phyloP scores from a whole-genome alignment of 64 coral and sea anemone species.

The Porites australiensis region DNA sequence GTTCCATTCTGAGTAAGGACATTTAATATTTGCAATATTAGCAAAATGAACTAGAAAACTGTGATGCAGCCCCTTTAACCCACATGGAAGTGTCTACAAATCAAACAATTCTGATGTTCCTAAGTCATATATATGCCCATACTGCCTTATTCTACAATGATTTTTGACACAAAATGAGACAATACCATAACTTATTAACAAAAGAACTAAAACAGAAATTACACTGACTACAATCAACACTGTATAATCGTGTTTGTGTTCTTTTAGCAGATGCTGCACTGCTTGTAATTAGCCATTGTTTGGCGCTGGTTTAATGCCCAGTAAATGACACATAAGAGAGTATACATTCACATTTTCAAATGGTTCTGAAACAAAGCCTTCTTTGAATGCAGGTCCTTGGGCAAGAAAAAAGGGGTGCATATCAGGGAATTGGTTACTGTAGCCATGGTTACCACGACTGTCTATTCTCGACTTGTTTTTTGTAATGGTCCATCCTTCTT shows the following conservation, averaged over 20 bases:
- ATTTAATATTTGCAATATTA: too few species aligned
- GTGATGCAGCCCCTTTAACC: too few species aligned
- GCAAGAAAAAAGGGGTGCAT: slow-evolving; percentile 95
- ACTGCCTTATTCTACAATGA: slow-evolving; percentile 78
- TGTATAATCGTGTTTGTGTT: slow-evolving; percentile 35
- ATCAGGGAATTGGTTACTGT: slow-evolving; percentile 69
- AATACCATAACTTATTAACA: slow-evolving; percentile 90
- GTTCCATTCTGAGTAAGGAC: too few species aligned
- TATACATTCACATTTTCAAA: slow-evolving; percentile 91
- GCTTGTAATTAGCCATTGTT: slow-evolving; percentile 82
- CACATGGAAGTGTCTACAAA: slow-evolving; percentile 9
- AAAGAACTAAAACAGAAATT: slow-evolving; percentile 73
- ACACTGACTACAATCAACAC: slow-evolving; percentile 58
- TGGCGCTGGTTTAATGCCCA: slow-evolving; percentile 75
- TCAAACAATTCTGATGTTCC: slow-evolving; percentile 78
- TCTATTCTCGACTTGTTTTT: slow-evolving; percentile 33
- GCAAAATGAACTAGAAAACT: too few species aligned
- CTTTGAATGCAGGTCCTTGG: slow-evolving; percentile 81
- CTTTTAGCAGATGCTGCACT: slow-evolving; percentile 64
- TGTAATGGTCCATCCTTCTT: slow-evolving; percentile 72
- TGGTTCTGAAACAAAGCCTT: slow-evolving; percentile 79
- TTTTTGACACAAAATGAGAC: slow-evolving; percentile 84
- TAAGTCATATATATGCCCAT: slow-evolving; percentile 91
- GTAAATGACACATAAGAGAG: slow-evolving; percentile 82
- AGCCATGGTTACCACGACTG: slow-evolving; percentile 81